phyloP scores from a whole-genome alignment of 1,140 invertebrate species.

The Musca vetustissima region DNA sequence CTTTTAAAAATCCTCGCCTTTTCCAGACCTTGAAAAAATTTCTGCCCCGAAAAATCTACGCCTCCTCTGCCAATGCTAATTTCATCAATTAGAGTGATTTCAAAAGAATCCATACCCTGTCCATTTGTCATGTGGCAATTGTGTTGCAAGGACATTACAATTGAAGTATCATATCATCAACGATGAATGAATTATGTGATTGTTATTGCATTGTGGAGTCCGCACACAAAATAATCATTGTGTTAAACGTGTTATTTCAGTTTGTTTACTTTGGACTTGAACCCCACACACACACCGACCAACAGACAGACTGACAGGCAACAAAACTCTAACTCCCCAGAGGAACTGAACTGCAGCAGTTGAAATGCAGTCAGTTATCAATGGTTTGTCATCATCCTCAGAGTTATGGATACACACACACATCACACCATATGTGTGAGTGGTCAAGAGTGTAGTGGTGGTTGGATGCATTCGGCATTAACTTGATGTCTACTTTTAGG shows the following conservation, averaged over 20 bases:
- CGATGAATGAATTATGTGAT: not conserved
- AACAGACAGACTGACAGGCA: not conserved
- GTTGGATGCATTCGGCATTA: not conserved
- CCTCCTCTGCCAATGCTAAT: too few relatives aligned
- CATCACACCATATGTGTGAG: too few relatives aligned
- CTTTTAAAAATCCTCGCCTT: too few relatives aligned
- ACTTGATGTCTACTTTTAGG: not conserved
- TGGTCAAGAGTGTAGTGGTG: not conserved
- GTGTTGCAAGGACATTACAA: too few relatives aligned
- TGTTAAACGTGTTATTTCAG: conserved; percentile 16
- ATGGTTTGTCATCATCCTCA: conserved; percentile 4
- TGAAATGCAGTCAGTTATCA: conserved; percentile 8
- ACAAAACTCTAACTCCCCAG: not conserved
- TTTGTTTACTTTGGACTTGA: conserved; percentile 11
- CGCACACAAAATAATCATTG: conserved; percentile 5
- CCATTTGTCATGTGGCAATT: too few relatives aligned
- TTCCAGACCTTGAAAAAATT: too few relatives aligned
- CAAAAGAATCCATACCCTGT: too few relatives aligned
- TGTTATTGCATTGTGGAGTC: conserved; percentile 19
- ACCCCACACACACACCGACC: not conserved
- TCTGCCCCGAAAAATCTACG: too few relatives aligned
- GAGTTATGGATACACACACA: too few relatives aligned
- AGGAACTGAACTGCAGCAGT: not conserved
- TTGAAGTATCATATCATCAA: too few relatives aligned
- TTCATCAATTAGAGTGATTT: too few relatives aligned